Base-by-base conservation (phyloP, 2,113 vertebrate genomes). In the Perca flavescens region DNA sequence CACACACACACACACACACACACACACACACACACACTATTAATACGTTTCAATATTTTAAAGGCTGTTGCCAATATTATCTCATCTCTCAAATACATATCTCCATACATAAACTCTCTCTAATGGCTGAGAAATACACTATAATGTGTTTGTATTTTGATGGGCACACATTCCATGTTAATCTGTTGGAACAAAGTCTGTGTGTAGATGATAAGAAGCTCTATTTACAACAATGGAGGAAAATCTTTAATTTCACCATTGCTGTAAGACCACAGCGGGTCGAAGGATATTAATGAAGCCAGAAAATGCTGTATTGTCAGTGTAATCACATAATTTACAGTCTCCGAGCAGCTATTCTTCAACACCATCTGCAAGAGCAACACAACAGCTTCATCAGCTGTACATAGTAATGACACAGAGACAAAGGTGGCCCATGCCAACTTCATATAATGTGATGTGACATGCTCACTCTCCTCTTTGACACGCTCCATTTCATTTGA, bases 401-500 rank as follows among this genome's bases (percentile, higher is more conserved):
- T 17, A 61, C 43, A 58, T 8, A 12, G 34, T 6, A 49, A 14
- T 78, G 60, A 56, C 70, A 53, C 12, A n/a, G 47, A 47, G 34
- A 7, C 21, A 68, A 65, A 70, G 77, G 66, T 56, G 73, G 25
- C 15, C 21, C 28, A 73, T 77, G 54, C 22, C 73, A 80, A 72
- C 43, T 43, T 74, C 66, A 54, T 56, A 54, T 54, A 64, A 80
- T 66, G 65, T 71, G 66, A 77, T 66, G 77, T 15, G n/a, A 77
- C 80, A 77, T n/a, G n/a, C 50, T 83, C 68, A 63, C 57, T 79
- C 25, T 74, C 34, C 60, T 69, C 43, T 75, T 50, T 70, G 72
- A 47, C 75, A 69, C 66, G 64, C 47, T 78, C 57, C 43, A 73
- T 77, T 64, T 73, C 60, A 76, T 53, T 61, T 83, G 14, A 74